Evolutionary conservation across 2,888 invertebrate genomes (phyloP), one percentile per base, ranked within the genome.

Genomic region (Biston stratarius): DNA sequence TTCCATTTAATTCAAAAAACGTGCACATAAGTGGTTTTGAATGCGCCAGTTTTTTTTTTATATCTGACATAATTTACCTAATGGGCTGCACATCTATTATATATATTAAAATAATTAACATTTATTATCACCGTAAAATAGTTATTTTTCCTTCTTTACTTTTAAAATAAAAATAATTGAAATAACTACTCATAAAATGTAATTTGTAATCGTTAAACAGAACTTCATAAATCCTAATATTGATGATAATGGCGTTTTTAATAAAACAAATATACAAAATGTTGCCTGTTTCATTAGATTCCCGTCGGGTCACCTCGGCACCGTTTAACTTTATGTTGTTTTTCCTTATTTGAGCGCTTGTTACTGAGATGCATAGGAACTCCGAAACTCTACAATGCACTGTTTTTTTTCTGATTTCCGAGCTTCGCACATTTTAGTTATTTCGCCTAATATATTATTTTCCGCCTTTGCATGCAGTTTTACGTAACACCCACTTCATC

Each of bases 181-280:
- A 89, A 80, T 92, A 92, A 91, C 87, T 92, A 93, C 92, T 92
- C 93, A 89, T 94, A 91, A 92, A 84, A 68, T 77, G 76, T 77
- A 77, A 90, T 88, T 86, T 93, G 93, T 94, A 93, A 92, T 91
- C 91, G 92, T 92, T 93, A 92, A 91, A 93, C 92, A 85, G 92
- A 92, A 92, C 92, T 93, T 93, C 94, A 91, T 93, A 92, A 93
- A 92, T 94, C 94, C 92, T 94, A 93, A 94, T 93, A 94, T 90
- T 92, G 92, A 94, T 92, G 88, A 92, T 92, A 91, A 94, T 93
- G 93, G 93, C 93, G 94, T 92, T 94, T 94, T 94, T 92, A 94
- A 93, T 93, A 94, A 94, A 94, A 92, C 89, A 92, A 91, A 89
- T 92, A 93, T 90, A 89, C 88, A 91, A 91, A 93, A 75, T 74